phyloP scores from a whole-genome alignment of 2,888 invertebrate genomes.

The Gordius sp. region DNA sequence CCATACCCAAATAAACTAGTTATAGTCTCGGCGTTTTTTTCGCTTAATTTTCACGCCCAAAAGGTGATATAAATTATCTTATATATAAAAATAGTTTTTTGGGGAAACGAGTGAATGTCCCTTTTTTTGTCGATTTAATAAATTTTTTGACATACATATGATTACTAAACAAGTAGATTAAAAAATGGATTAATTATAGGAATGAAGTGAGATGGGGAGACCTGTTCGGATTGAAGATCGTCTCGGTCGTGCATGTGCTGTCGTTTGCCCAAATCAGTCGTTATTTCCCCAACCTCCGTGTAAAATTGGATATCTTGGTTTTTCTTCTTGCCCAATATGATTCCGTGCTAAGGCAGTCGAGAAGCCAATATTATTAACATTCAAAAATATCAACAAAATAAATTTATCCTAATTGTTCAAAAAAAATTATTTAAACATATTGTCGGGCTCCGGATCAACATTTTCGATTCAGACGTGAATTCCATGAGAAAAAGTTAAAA shows the following conservation, averaged over 20 bases:
- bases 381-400: too few relatives aligned
- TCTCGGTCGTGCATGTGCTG: slow-evolving; percentile 99
- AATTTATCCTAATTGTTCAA: too few relatives aligned
- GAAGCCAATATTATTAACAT: too few relatives aligned
- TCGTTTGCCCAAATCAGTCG: slow-evolving; percentile 92
- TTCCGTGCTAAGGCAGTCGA: slow-evolving; percentile 45
- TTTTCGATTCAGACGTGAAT: too few relatives aligned
- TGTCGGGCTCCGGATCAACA: too few relatives aligned
- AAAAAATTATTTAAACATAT: too few relatives aligned
- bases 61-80: too few relatives aligned
- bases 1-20: too few relatives aligned
- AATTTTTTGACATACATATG: neutral
- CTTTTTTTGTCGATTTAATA: neutral
- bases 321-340: slow-evolving; percentile 98
- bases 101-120: neutral
- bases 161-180: neutral
- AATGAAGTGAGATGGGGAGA: slow-evolving; percentile 20
- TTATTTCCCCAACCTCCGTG: slow-evolving; percentile 96
- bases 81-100: too few relatives aligned
- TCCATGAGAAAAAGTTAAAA: too few relatives aligned
- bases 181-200: neutral
- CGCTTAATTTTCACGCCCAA: too few relatives aligned
- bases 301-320: slow-evolving; percentile 97
- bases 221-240: slow-evolving; percentile 85
- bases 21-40: too few relatives aligned